Evolutionary conservation across 2,797 vertebrate genomes (phyloP).

Genomic region (Champsocephalus gunnari): DNA sequence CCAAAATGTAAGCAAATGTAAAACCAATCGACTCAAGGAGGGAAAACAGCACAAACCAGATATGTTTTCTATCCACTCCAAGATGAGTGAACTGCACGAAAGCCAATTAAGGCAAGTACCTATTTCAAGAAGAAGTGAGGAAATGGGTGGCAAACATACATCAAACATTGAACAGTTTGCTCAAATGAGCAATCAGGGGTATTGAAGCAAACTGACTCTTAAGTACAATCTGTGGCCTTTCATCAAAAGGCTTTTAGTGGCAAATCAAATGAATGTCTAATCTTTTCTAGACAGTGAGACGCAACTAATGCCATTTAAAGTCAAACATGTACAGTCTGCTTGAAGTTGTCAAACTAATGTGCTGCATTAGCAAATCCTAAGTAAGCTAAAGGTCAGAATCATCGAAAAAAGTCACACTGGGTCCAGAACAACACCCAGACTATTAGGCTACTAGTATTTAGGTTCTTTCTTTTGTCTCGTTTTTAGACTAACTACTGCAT

Average conservation of each 20-base stretch:
- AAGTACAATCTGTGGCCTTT: slow-evolving; percentile 41
- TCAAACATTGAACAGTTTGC: slow-evolving; percentile 35
- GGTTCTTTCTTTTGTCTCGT: background rate
- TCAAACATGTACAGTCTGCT: background rate
- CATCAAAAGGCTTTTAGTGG: slow-evolving; percentile 38
- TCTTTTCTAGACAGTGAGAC: slow-evolving; percentile 27
- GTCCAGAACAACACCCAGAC: too few species aligned
- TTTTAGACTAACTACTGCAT: background rate
- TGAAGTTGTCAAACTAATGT: slow-evolving; percentile 12
- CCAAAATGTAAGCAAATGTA: slow-evolving; percentile 40
- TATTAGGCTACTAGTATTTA: background rate
- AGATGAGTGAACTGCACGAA: slow-evolving; percentile 30
- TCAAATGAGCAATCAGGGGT: slow-evolving; percentile 61
- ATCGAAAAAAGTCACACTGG: slow-evolving; percentile 16
- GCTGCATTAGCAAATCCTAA: background rate
- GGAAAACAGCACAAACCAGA: slow-evolving; percentile 49
- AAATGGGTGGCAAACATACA: slow-evolving; percentile 40
- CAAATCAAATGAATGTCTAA: slow-evolving; percentile 37
- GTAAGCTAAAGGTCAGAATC: slow-evolving; percentile 16
- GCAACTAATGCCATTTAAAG: slow-evolving; percentile 29
- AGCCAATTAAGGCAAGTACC: slow-evolving; percentile 40
- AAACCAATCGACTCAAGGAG: slow-evolving; percentile 43
- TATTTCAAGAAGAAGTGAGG: slow-evolving; percentile 32
- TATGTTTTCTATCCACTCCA: slow-evolving; percentile 44
- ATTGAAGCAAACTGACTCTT: slow-evolving; percentile 56